Evolutionary conservation across 1,140 invertebrate species (phyloP), one percentile per base, ranked within the genome.

Genomic region (Globodera rostochiensis): DNA sequence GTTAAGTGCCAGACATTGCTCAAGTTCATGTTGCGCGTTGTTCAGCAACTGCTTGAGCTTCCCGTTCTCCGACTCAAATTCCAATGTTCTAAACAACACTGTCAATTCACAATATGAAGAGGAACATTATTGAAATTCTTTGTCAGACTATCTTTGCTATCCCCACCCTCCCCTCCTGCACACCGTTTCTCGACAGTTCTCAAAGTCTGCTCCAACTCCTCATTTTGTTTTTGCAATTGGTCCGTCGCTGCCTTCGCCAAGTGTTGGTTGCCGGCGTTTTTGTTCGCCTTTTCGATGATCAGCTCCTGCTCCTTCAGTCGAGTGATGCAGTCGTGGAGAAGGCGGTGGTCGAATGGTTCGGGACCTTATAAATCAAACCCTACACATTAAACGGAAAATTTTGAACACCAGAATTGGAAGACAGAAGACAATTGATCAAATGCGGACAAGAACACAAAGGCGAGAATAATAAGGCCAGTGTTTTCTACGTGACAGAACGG

Each of bases 221-320:
- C 70, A 70, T 78, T 78, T 46, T 70, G 64, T 47, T 50, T 71
- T 69, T 69, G 25, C 21, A 78, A 8, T 47, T 78, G 21, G 21
- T 78, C 77, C 13, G 77, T 21, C 19, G 77, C 77, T 9, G 70
- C 66, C 47, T 78, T 64, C 15, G 49, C 66, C 21, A 78, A 69
- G 21, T 70, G 64, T 21, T 69, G 21, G 47, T 69, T 78, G n/a
- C 50, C 64, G 21, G 25, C 36, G 66, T 78, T 78, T 50, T 8
- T n/a, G 25, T 78, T 78, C 57, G 70, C 49, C 25, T 78, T 66
- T 21, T 78, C 77, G 21, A 78, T 78, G 70, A 78, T 78, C 36
- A 82, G 13, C 49, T 82, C 79, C 73, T 82, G 81, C 60, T 82
- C 81, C 47, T 82, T 82, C 64, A 82, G 64, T 46, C 81, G 81